A percentile compares a stretch with the other conserved stretches of the same genome.
Evolutionary conservation across 2,797 vertebrate species (phyloP).

Genomic region (Crocidura indochinensis): DNA sequence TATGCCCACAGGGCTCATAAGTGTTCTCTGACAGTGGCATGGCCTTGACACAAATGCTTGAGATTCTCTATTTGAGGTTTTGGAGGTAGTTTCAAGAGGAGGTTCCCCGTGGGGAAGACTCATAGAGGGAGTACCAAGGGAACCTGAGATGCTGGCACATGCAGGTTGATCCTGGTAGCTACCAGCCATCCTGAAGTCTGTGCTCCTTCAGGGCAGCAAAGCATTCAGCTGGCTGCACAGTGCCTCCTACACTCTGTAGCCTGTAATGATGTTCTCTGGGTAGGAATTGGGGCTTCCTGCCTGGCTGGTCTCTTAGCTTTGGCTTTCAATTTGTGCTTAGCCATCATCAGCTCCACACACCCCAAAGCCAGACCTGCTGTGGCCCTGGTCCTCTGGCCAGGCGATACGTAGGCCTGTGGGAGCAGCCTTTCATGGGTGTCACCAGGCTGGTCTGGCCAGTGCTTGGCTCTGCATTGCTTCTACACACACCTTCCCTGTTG

Average conservation of each 20-base stretch:
- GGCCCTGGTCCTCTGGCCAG: not conserved
- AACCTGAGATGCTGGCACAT: not conserved
- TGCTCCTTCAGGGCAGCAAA: not conserved
- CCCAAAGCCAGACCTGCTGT: not conserved
- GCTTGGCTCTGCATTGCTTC: conserved; percentile 58
- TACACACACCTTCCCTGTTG: conserved; percentile 70
- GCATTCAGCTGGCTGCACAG: not conserved
- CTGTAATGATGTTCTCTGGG: conserved; percentile 6
- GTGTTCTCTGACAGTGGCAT: not conserved
- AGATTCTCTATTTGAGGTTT: not conserved
- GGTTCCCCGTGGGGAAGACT: not conserved
- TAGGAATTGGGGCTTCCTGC: not conserved
- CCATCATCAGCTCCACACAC: not conserved
- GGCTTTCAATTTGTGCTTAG: not conserved
- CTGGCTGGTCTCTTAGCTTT: not conserved
- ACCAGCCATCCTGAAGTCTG: not conserved
- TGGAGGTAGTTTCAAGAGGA: not conserved
- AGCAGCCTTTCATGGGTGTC: conserved; percentile 1
- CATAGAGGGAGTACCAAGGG: not conserved
- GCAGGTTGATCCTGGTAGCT: not conserved
- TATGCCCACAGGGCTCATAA: not conserved
- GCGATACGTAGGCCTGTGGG: conserved; percentile 29
- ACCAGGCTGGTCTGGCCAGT: conserved; percentile 31
- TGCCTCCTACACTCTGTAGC: not conserved
- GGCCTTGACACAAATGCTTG: too few species aligned